A percentile compares a stretch with the other conserved stretches of the same genome.
These are phyloP conservation scores for Rafetus swinhoei DNA, from an alignment of 2,113 vertebrate genomes.

Conservation along the genomic window DNA sequence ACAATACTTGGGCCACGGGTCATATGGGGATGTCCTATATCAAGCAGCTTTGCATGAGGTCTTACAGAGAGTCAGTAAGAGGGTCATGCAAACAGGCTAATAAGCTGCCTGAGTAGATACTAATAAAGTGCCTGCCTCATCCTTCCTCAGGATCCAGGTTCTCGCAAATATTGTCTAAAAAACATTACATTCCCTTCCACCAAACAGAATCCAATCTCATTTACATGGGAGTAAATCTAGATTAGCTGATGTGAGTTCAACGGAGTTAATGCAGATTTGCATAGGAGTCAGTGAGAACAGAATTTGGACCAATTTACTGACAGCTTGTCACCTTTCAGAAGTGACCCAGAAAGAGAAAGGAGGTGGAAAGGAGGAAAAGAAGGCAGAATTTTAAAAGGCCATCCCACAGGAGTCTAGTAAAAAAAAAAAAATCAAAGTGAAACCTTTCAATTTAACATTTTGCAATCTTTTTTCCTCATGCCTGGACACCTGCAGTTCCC, in stretches of 20 bases:
- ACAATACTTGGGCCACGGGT: not conserved
- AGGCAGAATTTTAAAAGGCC: not conserved
- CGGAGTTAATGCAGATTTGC: not conserved
- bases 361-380: not conserved
- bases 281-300: not conserved
- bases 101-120: not conserved
- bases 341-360: not conserved
- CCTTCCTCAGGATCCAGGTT: not conserved
- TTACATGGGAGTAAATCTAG: not conserved
- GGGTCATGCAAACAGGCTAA: rapidly evolving
- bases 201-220: not conserved
- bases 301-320: not conserved
- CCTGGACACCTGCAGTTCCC: not conserved
- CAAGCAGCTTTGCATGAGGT: not conserved
- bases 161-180: rapidly evolving
- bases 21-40: rapidly evolving
- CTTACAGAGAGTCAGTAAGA: not conserved
- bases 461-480: not conserved
- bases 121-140: not conserved
- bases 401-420: not conserved
- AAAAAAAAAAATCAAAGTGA: not conserved
- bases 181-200: not conserved
- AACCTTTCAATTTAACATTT: not conserved
- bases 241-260: not conserved
- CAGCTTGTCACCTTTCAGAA: rapidly evolving